Base-by-base conservation (phyloP, 2,113 vertebrate genomes). In the Sigmodon hispidus region DNA sequence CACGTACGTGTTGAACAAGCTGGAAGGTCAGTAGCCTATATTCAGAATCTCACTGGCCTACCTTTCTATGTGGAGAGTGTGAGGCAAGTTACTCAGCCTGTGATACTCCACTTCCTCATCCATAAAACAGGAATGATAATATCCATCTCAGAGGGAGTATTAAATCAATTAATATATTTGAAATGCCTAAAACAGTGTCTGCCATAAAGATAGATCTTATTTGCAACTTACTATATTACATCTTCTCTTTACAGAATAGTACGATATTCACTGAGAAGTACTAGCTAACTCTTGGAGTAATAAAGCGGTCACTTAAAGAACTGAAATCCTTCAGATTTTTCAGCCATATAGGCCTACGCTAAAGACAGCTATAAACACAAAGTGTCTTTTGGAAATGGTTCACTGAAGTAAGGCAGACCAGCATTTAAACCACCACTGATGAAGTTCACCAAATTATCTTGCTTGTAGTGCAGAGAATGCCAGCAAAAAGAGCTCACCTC, bases 401-500 rank as follows among this genome's bases (percentile, higher is more conserved):
- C 43, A 36, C 79, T 61, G n/a, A 70, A n/a, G 5, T 2, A 7
- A 55, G 8, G 31, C 0, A 52, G 65, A 81, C 69, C 5, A 26
- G 34, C 5, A 26, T 19, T 6, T 22, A 19, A 61, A 24, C 52
- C 15, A 48, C 22, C 61, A 50, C 26, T 1, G 13, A 69, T 75
- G 81, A 67, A 63, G 50, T 24, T 19, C 19, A 43, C 80, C 80
- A 70, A 40, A 45, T 22, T 26, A 59, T 9, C 7, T 29, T 72
- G 73, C 36, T 69, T 92, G 75, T 43, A 55, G 31, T 57, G 67
- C 15, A 73, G 55, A 15, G 26, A 29, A 7, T 6, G 65, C 4
- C 48, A 83, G 59, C 12, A 31, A 21, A 48, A 24, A 24, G 65
- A 86, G 52, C 81, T 98, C 87, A 99, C 99, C 98, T 99, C 98